Evolutionary conservation across 2,797 vertebrate genomes (phyloP), one percentile per base, ranked within the genome.

Genomic region (Euphonia xanthogaster): DNA sequence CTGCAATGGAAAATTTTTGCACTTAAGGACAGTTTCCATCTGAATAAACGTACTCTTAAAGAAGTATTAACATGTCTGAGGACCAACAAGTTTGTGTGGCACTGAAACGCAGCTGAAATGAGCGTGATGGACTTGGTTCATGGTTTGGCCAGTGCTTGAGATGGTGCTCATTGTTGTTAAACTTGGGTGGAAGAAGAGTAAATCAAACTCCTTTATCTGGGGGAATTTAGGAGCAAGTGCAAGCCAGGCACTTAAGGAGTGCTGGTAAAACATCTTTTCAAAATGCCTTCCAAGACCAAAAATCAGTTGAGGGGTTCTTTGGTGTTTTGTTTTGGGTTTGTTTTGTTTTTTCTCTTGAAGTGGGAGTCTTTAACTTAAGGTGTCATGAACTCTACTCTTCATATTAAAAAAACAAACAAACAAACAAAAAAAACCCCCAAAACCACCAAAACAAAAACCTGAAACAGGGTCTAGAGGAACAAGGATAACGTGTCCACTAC

Each of bases 341-440:
- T 37, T 37, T 27, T 58, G 17, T 20, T 19, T 28, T 57, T 39
- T 19, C 8, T 8, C 57, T 58, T 37, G 25, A 19, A 58, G 13
- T 28, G 18, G 18, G 25, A 28, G 6, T 28, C 3, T 39, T 8
- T 27, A 58, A 37, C 19, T 58, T 58, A 58, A 28, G 6, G 0
- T 27, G 3, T 18, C 57, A n/a, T 23, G 13, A 87, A 27, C 17
- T 35, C 12, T 55, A 50, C 14, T 27, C 23, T 17, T 39, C 16
- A 22, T 17, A 40, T 8, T 13, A 6, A 53, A 42, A 48, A 27
- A 12, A 17, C 7, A 28, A 3, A 7, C 21, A 45, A 15, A 3
- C 3, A 13, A 7, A 22, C 0, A 14, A 48, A 7, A 30, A 17
- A 30, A n/a, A n/a, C n/a, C 0, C 1, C 21, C 10, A 28, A 9